A percentile compares a stretch with the other conserved stretches of the same genome.
phyloP scores from a whole-genome alignment of 1,140 invertebrate genomes.

The Drosophila parvula region DNA sequence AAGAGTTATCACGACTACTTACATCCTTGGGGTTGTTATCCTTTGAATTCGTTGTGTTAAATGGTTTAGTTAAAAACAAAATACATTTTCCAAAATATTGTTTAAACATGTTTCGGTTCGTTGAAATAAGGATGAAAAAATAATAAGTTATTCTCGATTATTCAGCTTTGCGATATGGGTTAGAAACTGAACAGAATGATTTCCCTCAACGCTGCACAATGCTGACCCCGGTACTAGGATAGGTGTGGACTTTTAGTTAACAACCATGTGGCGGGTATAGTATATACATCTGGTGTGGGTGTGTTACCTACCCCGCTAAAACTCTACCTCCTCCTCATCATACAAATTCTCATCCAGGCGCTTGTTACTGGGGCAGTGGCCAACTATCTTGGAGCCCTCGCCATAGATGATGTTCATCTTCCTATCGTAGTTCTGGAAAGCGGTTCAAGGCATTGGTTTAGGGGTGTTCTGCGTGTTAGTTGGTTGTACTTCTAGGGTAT shows the following conservation, averaged over 20 bases:
- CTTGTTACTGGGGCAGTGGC: slow-evolving; percentile 49
- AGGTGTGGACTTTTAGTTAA: slow-evolving; percentile 32
- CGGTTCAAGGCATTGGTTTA: slow-evolving; percentile 36
- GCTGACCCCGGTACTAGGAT: slow-evolving; percentile 18
- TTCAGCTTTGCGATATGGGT: slow-evolving; percentile 17
- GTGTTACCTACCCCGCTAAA: slow-evolving; percentile 64
- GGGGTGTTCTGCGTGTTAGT: slow-evolving; percentile 45
- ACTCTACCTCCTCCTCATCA: slow-evolving; percentile 66
- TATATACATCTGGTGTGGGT: slow-evolving; percentile 12
- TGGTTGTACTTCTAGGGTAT: slow-evolving; percentile 17
- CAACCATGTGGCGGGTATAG: slow-evolving; percentile 20
- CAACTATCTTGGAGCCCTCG: slow-evolving; percentile 74
- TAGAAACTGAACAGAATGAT: slow-evolving; percentile 40
- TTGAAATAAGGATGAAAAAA: slow-evolving; percentile 38
- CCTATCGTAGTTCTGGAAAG: slow-evolving; percentile 62
- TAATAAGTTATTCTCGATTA: slow-evolving; percentile 42
- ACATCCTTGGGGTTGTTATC: slow-evolving; percentile 81
- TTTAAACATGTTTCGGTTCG: slow-evolving; percentile 44
- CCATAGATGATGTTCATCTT: slow-evolving; percentile 70
- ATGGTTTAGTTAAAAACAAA: slow-evolving; percentile 76
- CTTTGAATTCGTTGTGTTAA: slow-evolving; percentile 53
- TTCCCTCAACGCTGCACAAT: slow-evolving; percentile 25
- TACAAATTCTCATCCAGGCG: slow-evolving; percentile 73
- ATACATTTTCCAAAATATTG: slow-evolving; percentile 61
- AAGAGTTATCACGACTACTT: slow-evolving; percentile 71